Evolutionary conservation across 2,888 invertebrate species (phyloP), one percentile per base, ranked within the genome.

Genomic region (Eupithecia tripunctaria): DNA sequence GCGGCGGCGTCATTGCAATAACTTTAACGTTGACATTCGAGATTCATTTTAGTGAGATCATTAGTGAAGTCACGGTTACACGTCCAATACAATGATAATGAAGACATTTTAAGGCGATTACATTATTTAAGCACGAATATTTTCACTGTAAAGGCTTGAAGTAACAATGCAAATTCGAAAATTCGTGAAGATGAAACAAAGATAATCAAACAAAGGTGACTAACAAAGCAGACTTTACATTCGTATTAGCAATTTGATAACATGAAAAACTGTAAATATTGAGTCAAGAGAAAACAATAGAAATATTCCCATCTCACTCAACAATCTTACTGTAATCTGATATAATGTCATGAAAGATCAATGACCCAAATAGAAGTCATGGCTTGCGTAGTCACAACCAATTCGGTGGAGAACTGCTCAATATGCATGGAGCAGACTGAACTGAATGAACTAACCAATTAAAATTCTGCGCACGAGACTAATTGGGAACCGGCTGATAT

Each of bases 381-480:
- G 36, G 36, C 36, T 29, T 73, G 75, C 76, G 64, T 76, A 56
- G 70, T 65, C 76, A 73, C 74, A 69, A 64, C 66, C 59, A 21
- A 59, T 59, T 59, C 27, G 74, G 77, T 80, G 79, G 29, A 70
- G 77, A 74, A 69, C 80, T 82, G 51, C 68, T 87, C 81, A 82
- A 83, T 86, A 87, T 88, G 82, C 87, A 82, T 73, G 41, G 64
- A 41, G 62, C 36, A n/a, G 62, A 63, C 10, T 25, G 71, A 74
- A 79, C 75, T 79, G 79, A 78, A 79, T 79, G 62, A 73, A 68
- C 72, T 60, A 67, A 67, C 75, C 76, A 76, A 78, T 74, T 80
- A 83, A 82, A 83, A 87, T 84, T 82, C 86, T 73, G 80, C 76
- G 79, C 88, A 84, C 86, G 87, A 86, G 76, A 80, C 78, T 85